A percentile compares a stretch with the other conserved stretches of the same genome.
Evolutionary conservation across 1,140 invertebrate species (phyloP).

Genomic region (Papilio polytes): DNA sequence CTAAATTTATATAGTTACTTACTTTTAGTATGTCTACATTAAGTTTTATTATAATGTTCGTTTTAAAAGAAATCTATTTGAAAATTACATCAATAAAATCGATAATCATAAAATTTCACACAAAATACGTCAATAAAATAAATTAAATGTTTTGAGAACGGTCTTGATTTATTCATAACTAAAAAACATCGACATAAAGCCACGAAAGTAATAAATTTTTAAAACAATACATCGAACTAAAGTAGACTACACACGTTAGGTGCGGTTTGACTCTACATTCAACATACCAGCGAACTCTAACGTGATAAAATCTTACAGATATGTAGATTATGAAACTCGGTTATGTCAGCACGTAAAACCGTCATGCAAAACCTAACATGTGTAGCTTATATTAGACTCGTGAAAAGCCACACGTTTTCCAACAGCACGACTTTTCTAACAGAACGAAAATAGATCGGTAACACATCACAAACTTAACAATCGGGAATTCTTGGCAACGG

Average conservation of each 20-base stretch:
- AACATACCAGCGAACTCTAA: too few relatives aligned
- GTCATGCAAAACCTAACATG: not conserved
- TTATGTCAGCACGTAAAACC: too few relatives aligned
- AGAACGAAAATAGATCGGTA: conserved; percentile 44
- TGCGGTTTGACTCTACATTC: too few relatives aligned
- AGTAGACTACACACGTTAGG: too few relatives aligned
- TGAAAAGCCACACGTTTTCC: not conserved
- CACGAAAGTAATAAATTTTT: not conserved
- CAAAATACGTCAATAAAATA: not conserved
- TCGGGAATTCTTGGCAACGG: conserved; percentile 56
- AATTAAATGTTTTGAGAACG: conserved; percentile 39
- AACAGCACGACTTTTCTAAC: not conserved
- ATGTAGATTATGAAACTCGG: too few relatives aligned
- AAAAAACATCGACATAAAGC: conserved; percentile 20
- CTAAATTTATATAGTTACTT: too few relatives aligned
- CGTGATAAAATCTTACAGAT: too few relatives aligned
- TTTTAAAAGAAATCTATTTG: not conserved
- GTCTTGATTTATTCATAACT: conserved; percentile 43
- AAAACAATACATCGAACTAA: not conserved
- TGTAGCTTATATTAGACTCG: not conserved
- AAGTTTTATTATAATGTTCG: not conserved
- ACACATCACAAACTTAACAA: conserved; percentile 47
- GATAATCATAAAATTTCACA: not conserved
- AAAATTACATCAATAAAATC: not conserved
- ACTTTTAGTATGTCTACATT: not conserved